Conservation (phyloP, 2,113 vertebrate genomes). For the Malurus alboscapulatus region DNA sequence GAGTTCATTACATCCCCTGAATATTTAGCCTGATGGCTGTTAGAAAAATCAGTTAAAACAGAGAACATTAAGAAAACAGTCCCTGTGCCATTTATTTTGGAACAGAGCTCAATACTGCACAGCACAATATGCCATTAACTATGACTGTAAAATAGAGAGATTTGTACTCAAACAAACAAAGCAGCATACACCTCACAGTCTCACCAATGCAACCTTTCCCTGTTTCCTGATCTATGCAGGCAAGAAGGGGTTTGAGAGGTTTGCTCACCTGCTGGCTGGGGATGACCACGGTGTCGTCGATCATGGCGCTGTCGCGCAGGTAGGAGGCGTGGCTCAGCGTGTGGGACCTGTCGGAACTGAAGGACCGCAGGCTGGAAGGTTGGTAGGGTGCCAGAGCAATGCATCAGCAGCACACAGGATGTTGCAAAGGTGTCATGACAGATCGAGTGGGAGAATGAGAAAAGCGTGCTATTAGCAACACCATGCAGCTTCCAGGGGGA, state of each 20-base stretch:
- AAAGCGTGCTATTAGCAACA: constrained; percentile 78
- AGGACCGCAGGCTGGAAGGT: constrained; percentile 82
- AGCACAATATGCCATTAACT: neutral
- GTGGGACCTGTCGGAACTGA: constrained; percentile 95
- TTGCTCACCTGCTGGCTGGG: constrained; percentile 85
- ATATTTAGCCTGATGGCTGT: neutral
- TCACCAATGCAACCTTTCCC: neutral
- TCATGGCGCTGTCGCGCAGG: constrained; percentile 84
- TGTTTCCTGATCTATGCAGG: neutral
- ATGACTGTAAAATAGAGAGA: neutral
- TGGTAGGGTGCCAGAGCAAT: constrained; percentile 71
- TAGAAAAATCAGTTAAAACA: neutral
- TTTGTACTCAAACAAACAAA: neutral
- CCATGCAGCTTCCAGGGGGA: constrained; percentile 76
- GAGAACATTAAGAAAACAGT: neutral
- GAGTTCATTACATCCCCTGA: neutral
- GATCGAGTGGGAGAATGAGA: constrained; percentile 70
- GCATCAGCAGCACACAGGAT: constrained; percentile 62
- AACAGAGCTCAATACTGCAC: neutral
- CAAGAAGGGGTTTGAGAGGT: neutral
- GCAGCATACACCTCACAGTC: rapidly evolving
- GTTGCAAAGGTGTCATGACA: constrained; percentile 69
- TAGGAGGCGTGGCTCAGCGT: constrained; percentile 89
- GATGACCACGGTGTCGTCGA: constrained; percentile 85
- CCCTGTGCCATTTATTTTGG: neutral